Evolutionary conservation across 2,797 vertebrate species (phyloP), one percentile per base, ranked within the genome.

Genomic region (Tenualosa ilisha): DNA sequence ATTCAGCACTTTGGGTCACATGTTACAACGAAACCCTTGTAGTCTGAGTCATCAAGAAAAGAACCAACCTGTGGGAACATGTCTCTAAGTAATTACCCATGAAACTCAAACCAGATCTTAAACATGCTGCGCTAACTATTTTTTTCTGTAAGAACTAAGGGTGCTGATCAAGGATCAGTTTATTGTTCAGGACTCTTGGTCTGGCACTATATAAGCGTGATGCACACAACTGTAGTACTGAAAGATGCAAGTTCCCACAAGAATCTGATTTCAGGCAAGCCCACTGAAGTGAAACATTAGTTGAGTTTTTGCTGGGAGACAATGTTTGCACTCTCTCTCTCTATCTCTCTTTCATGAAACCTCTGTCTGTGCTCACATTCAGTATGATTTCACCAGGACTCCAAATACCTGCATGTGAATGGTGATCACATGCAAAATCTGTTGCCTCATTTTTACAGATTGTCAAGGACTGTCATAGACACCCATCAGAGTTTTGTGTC

Each of bases 191-290:
- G 20, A 17, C 37, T 93, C 93, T 91, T 91, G 91, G 86, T 87
- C 31, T 84, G 83, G 90, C 88, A 3, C 72, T 79, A 17, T 22
- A n/a, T 79, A 46, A 7, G 2, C 2, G 40, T 43, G 72, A 79
- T 79, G 72, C 15, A 22, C 37, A 86, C 88, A 91, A 87, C 92
- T 88, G 89, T 91, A 56, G 54, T 20, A 95, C 94, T 94, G 94
- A 94, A 92, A 90, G 85, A 92, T 87, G 89, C 85, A 90, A 86
- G 92, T 96, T 96, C 96, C 95, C 95, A 96, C 95, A 95, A 91
- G 93, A 92, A 88, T 96, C 95, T 88, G 87, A 92, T 96, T 96
- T 94, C 96, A 95, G 90, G 87, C 85, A 89, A 88, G 90, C 89
- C 92, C 91, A 89, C 93, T 90, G 92, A 90, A 92, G 93, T 89